phyloP scores from a whole-genome alignment of 23 tunicate species.

The Botrylloides violaceus region DNA sequence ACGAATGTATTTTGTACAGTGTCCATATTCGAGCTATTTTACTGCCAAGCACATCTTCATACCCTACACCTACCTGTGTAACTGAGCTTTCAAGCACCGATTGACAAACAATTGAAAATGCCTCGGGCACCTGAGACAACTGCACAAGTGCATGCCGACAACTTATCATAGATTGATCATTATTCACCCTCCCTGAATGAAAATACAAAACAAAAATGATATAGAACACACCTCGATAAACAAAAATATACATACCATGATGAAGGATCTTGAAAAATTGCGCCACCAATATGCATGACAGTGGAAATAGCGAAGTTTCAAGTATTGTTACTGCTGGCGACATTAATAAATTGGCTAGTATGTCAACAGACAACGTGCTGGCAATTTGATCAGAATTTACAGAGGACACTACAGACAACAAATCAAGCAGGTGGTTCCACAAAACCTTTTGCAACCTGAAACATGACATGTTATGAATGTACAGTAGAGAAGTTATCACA shows the following conservation, averaged over 20 bases:
- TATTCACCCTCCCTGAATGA: slow-evolving; percentile 54
- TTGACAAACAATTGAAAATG: slow-evolving; percentile 52
- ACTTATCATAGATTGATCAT: slow-evolving; percentile 63
- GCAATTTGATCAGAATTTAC: neutral
- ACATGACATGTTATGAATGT: no score
- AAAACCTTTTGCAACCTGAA: slow-evolving; percentile 7
- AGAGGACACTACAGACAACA: neutral
- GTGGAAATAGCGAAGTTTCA: slow-evolving; percentile 10
- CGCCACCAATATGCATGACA: slow-evolving; percentile 43
- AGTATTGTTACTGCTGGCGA: neutral
- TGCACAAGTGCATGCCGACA: slow-evolving; percentile 57
- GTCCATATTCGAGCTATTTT: no score
- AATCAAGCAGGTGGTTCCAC: slow-evolving; percentile 9
- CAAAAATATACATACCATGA: slow-evolving; percentile 37
- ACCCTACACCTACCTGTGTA: slow-evolving; percentile 42
- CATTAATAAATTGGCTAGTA: neutral
- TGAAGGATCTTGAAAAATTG: slow-evolving; percentile 57
- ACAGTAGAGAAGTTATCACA: no score
- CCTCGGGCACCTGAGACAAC: slow-evolving; percentile 47
- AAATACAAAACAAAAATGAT: no score
- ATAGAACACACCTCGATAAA: no score
- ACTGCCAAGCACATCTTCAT: no score
- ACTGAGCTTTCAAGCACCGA: slow-evolving; percentile 60
- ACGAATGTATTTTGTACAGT: no score
- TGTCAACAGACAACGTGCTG: slow-evolving; percentile 10